Evolutionary conservation across 2,797 vertebrate genomes (phyloP), one percentile per base, ranked within the genome.

Genomic region (Austrolebias charrua): DNA sequence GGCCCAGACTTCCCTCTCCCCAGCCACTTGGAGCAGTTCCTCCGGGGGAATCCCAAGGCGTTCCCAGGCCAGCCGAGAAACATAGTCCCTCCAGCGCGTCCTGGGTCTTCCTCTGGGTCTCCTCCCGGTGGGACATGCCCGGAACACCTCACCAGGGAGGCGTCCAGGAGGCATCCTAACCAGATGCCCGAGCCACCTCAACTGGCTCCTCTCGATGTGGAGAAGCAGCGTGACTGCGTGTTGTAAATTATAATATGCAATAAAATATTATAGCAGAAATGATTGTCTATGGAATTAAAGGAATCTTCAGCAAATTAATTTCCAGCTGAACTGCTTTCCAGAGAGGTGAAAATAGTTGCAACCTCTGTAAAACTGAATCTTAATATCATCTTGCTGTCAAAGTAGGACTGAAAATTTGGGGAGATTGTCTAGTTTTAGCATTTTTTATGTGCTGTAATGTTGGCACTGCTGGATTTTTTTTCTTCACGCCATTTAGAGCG

Each of bases 361-460:
- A 52, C 38, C 45, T 66, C 55, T 65, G n/a, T 16, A 20, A 16
- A 15, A 35, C n/a, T 58, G 62, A 48, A 48, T 9, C n/a, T 43
- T 20, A 24, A 44, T 18, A 33, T 44, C 7, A 43, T 42, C 20
- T 11, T 28, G 10, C 4, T 11, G 18, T 48, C 45, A 16, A 10
- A 10, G 45, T n/a, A 8, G 7, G n/a, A 12, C 44, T 15, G 6
- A 20, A 1, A 19, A n/a, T 33, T 47, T 44, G 20, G 43, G 20
- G 40, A n/a, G 42, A 44, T 16, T 40, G 15, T 53, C 1, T 20
- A 9, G 3, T 43, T 55, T 44, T n/a, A 42, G 42, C 38, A 14
- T 44, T 24, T n/a, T 24, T 43, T 31, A 28, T 43, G 7, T 29
- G 24, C 54, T 44, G 24, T 24, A 56, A 15, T 43, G 13, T 16